phyloP scores from a whole-genome alignment of 2,888 invertebrate species.

The Diaperis boleti region DNA sequence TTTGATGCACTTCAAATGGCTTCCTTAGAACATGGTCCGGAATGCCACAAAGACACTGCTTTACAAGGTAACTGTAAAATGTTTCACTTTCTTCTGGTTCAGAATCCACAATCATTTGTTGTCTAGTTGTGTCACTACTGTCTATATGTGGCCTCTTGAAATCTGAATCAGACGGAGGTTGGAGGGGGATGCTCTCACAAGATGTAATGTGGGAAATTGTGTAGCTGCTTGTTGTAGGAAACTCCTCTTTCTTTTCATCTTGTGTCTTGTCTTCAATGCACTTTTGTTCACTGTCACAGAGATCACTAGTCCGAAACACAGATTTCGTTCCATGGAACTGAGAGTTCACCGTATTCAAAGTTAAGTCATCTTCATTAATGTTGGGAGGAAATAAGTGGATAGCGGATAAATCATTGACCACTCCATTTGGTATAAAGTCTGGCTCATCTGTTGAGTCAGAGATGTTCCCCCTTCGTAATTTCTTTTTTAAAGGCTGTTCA shows the following conservation, averaged over 20 bases:
- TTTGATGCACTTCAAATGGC: slow-evolving; percentile 76
- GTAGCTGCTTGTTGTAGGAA: slow-evolving; percentile 23
- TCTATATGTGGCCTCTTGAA: slow-evolving; percentile 4
- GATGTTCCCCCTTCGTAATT: slow-evolving; percentile 76
- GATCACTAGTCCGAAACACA: slow-evolving; percentile 52
- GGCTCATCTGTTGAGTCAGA: slow-evolving; percentile 71
- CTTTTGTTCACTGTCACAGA: slow-evolving; percentile 42
- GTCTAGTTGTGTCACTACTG: no score
- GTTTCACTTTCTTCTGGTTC: slow-evolving; percentile 46
- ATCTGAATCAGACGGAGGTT: slow-evolving; percentile 53
- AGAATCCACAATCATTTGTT: slow-evolving; percentile 26
- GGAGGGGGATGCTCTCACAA: slow-evolving; percentile 52
- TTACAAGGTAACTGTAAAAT: slow-evolving; percentile 76
- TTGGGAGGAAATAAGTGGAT: slow-evolving; percentile 58
- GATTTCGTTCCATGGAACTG: slow-evolving; percentile 53
- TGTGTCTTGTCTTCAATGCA: slow-evolving; percentile 32
- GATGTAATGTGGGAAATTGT: slow-evolving; percentile 36
- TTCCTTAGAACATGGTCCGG: slow-evolving; percentile 78
- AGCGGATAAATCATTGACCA: slow-evolving; percentile 59
- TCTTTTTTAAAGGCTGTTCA: slow-evolving; percentile 88
- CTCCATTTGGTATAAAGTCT: slow-evolving; percentile 68
- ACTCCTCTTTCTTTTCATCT: slow-evolving; percentile 41
- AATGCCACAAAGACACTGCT: slow-evolving; percentile 83
- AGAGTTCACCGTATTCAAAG: slow-evolving; percentile 56
- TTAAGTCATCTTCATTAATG: slow-evolving; percentile 61